phyloP scores from a whole-genome alignment of 2,888 invertebrate genomes.

The Reticulitermes lucifugus region DNA sequence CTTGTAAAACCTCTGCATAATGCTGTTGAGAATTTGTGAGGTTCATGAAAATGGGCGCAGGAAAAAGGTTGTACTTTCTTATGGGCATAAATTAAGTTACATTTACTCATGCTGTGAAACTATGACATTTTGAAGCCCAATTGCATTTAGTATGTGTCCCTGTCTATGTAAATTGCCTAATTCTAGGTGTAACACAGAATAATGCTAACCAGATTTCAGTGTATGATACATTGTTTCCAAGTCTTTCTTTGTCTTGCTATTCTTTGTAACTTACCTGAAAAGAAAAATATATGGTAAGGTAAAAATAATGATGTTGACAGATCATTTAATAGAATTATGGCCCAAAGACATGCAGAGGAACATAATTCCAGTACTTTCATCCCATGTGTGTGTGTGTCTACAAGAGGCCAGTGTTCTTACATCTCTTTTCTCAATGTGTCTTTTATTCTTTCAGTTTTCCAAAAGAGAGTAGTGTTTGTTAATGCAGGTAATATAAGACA shows the following conservation, averaged over 20 bases:
- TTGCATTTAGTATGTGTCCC: not conserved
- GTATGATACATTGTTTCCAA: not conserved
- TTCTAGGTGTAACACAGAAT: not conserved
- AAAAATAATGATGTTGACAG: not conserved
- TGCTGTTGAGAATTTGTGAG: too few relatives aligned
- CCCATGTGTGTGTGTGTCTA: not conserved
- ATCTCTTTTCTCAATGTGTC: not conserved
- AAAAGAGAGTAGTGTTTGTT: constrained; percentile 22
- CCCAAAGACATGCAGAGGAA: not conserved
- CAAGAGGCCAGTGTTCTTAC: not conserved
- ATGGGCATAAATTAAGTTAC: too few relatives aligned
- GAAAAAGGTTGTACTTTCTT: too few relatives aligned
- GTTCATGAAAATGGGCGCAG: too few relatives aligned
- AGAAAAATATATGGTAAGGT: not conserved
- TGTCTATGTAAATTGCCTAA: too few relatives aligned
- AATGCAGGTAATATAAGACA: not conserved
- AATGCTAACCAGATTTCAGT: not conserved
- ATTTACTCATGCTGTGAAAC: too few relatives aligned
- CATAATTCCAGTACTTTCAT: not conserved
- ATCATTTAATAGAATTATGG: not conserved
- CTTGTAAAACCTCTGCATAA: too few relatives aligned
- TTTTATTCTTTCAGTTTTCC: not conserved
- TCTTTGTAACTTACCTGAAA: not conserved
- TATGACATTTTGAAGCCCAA: not conserved
- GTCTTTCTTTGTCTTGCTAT: not conserved